Base-by-base conservation (phyloP, 1,140 invertebrate genomes). In the Eciton burchellii region DNA sequence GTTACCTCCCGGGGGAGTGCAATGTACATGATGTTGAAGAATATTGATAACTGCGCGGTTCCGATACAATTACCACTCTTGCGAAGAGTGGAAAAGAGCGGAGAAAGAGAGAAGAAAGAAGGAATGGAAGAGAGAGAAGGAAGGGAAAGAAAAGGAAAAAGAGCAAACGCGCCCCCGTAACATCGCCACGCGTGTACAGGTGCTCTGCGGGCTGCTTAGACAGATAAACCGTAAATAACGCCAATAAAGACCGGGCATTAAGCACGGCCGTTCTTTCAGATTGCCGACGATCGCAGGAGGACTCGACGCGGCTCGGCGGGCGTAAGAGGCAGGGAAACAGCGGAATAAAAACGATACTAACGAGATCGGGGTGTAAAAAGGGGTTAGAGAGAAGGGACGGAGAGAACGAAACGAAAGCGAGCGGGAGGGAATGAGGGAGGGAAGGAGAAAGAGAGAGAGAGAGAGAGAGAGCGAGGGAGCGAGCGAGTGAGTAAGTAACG, bases 401-500 rank as follows among this genome's bases (percentile, higher is more conserved):
- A 77, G 62, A 77, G 73, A 81, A 54, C 21, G 45, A 16, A 24
- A 35, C 26, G 56, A 19, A 72, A 49, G 66, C 47, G 52, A 77
- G 24, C 12, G 57, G 47, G 63, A 54, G 56, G 72, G 16, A 77
- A 52, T 56, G 57, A 41, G 21, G 43, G 21, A 24, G 65, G 43
- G 56, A 12, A 49, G 47, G 41, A 70, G 70, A 68, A n/a, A 77
- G 59, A 63, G 57, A 41, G 21, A 54, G 21, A 24, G 65, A 43
- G 56, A 12, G 57, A 56, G 41, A 70, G 70, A 68, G 52, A 29
- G 41, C 41, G 62, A 29, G 26, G 21, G 77, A n/a, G 29, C 11
- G 62, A 81, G 35, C 62, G 57, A 63, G 52, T 52, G 79, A 65
- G 62, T 81, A 74, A 82, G 89, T 90, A 91, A 91, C 86, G 83